These are phyloP conservation scores for Capreolus pygargus DNA, from an alignment of 2,113 vertebrate genomes.

Conservation along the genomic window DNA sequence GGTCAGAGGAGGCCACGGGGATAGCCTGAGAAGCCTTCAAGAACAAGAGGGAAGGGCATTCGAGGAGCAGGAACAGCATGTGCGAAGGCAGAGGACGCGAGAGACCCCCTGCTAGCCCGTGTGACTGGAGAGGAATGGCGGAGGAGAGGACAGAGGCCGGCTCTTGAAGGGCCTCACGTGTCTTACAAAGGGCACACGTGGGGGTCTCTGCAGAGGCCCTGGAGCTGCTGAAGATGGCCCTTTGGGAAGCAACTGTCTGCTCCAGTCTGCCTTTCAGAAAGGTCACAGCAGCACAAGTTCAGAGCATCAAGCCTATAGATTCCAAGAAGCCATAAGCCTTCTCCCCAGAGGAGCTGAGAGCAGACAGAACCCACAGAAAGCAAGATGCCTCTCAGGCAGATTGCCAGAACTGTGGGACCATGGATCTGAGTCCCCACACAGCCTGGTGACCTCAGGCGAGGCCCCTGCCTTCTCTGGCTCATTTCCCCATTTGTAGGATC, in stretches of 20 bases:
- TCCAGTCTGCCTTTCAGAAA: neutral
- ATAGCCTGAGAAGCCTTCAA: neutral
- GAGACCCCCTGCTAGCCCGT: rapidly evolving
- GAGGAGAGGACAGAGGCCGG: neutral
- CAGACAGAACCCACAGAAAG: neutral
- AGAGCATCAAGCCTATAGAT: neutral
- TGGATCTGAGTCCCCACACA: neutral
- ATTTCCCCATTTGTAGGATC: neutral
- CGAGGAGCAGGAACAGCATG: neutral
- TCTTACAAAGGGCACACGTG: neutral
- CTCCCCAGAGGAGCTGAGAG: neutral
- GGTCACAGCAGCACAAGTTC: neutral
- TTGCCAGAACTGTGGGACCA: neutral
- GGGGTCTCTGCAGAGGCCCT: neutral
- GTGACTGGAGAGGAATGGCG: rapidly evolving
- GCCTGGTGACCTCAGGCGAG: neutral
- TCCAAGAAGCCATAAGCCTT: neutral
- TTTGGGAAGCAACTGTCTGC: neutral
- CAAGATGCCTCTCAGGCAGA: neutral
- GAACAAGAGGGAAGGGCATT: neutral
- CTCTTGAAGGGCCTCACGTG: rapidly evolving
- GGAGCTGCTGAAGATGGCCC: neutral
- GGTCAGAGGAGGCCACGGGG: conserved; percentile 45
- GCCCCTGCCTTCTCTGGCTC: neutral
- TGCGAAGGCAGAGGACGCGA: neutral